These are phyloP conservation scores for Trichosurus vulpecula DNA, from an alignment of 2,797 vertebrate genomes.

Conservation along the genomic window DNA sequence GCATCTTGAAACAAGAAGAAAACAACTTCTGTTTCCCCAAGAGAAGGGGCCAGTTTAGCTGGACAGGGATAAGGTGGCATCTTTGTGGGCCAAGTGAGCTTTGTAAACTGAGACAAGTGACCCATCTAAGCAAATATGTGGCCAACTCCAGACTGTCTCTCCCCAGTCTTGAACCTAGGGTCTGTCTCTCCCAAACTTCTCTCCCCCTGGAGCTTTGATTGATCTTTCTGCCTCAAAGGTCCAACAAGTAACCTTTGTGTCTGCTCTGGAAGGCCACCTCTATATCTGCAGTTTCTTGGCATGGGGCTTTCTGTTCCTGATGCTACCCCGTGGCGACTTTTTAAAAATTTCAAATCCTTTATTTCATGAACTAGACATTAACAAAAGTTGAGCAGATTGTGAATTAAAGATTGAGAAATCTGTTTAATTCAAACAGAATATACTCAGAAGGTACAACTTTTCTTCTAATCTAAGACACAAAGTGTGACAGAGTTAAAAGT, in stretches of 20 bases:
- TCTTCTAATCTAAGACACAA: too few relatives aligned
- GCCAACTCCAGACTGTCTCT: background rate
- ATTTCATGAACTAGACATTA: too few relatives aligned
- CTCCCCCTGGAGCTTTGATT: background rate
- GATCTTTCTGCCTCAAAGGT: background rate
- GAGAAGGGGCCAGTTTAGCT: background rate
- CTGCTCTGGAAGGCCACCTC: background rate
- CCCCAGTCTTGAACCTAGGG: background rate
- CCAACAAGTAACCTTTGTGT: background rate
- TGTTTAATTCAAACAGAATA: too few relatives aligned
- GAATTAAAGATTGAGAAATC: too few relatives aligned
- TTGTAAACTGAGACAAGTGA: background rate
- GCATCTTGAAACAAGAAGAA: slow-evolving; percentile 35
- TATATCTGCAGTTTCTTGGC: background rate
- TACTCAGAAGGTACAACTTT: too few relatives aligned
- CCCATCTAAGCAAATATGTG: background rate
- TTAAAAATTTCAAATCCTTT: too few relatives aligned
- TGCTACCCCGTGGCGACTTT: background rate
- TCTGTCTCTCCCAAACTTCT: background rate
- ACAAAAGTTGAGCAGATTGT: too few relatives aligned
- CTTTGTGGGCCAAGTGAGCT: background rate
- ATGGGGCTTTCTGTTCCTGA: background rate
- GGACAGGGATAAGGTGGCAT: background rate
- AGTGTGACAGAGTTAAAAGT: too few relatives aligned
- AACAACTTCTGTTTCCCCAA: slow-evolving; percentile 57